phyloP scores from a whole-genome alignment of 2,888 invertebrate species.

The Tetanocera ferruginea region DNA sequence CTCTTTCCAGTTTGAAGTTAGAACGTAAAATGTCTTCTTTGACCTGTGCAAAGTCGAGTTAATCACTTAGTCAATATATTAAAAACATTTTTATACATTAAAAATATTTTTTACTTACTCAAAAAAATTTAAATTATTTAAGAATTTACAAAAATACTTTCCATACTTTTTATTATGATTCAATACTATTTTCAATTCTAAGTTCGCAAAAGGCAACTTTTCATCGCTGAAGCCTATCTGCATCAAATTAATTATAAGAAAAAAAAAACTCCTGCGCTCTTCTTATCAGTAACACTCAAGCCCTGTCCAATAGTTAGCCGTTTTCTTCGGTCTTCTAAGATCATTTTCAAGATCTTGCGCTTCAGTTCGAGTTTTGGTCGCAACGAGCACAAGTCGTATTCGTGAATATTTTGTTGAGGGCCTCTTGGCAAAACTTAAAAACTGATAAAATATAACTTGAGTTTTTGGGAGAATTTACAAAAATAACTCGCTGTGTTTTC shows the following conservation, averaged over 20 bases:
- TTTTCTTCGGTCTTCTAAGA: conserved; percentile 22
- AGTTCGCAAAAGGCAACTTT: no score
- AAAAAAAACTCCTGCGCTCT: not conserved
- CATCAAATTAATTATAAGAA: no score
- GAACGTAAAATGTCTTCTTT: no score
- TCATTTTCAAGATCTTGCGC: conserved; percentile 33
- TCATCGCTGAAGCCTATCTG: no score
- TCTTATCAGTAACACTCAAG: conserved; percentile 20
- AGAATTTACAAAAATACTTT: not conserved
- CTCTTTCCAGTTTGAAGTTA: no score
- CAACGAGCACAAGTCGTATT: conserved; percentile 47
- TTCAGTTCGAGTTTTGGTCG: conserved; percentile 60
- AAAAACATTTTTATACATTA: no score
- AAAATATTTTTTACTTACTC: no score
- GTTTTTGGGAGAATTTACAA: not conserved
- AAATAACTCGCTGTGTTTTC: not conserved
- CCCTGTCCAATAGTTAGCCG: not conserved
- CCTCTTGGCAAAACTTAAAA: not conserved
- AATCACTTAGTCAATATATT: no score
- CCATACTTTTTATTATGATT: not conserved
- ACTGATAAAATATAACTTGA: conserved; percentile 3
- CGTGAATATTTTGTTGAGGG: not conserved
- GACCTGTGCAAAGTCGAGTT: no score
- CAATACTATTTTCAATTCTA: not conserved
- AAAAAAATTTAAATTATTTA: not conserved